These are phyloP conservation scores for Neoseiulus cucumeris DNA, from an alignment of 1,140 invertebrate genomes.

Conservation along the genomic window DNA sequence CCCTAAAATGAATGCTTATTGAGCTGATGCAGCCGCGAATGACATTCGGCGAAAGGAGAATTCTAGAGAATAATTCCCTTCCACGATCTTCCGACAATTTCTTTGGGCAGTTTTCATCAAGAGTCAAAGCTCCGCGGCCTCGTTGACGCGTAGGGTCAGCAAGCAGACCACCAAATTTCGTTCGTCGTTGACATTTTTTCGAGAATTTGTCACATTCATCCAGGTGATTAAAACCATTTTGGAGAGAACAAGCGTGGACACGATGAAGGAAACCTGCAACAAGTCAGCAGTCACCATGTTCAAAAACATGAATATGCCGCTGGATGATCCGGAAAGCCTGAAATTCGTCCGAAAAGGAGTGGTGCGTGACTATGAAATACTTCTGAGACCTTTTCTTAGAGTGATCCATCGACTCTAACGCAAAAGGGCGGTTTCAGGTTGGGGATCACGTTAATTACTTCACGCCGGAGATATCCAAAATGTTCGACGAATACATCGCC, in stretches of 20 bases:
- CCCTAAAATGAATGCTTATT: too few relatives aligned
- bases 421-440: constrained; percentile 34
- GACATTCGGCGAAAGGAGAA: too few relatives aligned
- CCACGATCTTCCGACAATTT: too few relatives aligned
- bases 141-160: too few relatives aligned
- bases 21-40: too few relatives aligned
- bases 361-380: neutral
- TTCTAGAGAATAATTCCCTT: too few relatives aligned
- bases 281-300: neutral
- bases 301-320: neutral
- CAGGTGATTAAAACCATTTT: neutral
- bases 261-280: neutral
- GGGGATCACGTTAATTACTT: constrained; percentile 64
- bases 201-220: neutral
- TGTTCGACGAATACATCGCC: constrained; percentile 49
- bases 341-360: neutral
- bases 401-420: too few relatives aligned
- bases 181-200: too few relatives aligned
- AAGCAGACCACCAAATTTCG: too few relatives aligned
- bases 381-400: neutral
- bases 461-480: constrained; percentile 35
- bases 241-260: neutral
- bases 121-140: too few relatives aligned
- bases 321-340: neutral
- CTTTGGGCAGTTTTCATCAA: too few relatives aligned